A percentile compares a stretch with the other conserved stretches of the same genome.
Evolutionary conservation across 2,797 vertebrate species (phyloP).

Genomic region (Lagorchestes hirsutus): DNA sequence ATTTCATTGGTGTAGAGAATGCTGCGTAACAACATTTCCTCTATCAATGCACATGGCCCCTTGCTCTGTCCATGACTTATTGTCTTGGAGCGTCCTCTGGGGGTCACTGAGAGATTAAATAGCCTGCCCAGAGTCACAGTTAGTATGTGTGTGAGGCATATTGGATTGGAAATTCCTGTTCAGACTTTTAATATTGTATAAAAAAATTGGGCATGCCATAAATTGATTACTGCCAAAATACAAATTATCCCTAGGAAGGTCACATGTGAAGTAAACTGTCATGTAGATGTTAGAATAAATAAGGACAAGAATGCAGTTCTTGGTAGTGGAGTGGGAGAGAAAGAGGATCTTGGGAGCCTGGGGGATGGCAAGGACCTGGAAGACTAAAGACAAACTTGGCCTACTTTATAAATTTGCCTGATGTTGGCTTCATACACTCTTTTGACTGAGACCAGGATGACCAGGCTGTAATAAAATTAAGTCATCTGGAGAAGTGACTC

Average conservation of each 20-base stretch:
- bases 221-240: slow-evolving; percentile 8
- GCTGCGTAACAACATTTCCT: background rate
- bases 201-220: slow-evolving; percentile 2
- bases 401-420: background rate
- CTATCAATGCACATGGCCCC: background rate
- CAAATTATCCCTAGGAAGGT: background rate
- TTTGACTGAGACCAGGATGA: background rate
- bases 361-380: background rate
- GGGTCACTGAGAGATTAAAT: background rate
- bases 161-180: background rate
- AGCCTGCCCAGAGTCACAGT: background rate
- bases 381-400: background rate
- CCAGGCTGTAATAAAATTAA: no score
- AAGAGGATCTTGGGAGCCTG: background rate
- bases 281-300: slow-evolving; percentile 7
- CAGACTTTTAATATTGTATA: background rate
- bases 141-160: background rate
- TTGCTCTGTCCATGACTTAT: background rate
- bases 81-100: background rate
- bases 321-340: background rate
- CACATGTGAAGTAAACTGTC: background rate
- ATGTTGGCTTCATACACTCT: background rate
- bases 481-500: no score
- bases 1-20: background rate
- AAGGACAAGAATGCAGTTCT: slow-evolving; percentile 4